Conservation (phyloP, 2,888 invertebrate species). For the Ophion costatus region DNA sequence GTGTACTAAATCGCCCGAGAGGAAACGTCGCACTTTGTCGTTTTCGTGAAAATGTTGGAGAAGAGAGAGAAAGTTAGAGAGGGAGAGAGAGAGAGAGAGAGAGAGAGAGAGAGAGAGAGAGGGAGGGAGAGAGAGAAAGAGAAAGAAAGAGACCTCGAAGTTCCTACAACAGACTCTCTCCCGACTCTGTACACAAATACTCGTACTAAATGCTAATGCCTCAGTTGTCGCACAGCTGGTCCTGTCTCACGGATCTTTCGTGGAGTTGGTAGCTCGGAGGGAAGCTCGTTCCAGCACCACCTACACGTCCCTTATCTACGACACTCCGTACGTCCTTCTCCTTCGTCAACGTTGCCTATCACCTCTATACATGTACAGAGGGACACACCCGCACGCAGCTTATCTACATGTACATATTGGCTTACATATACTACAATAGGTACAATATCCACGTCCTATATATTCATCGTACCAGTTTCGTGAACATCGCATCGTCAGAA, state of each 20-base stretch:
- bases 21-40: slow-evolving; percentile 65
- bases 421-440: slow-evolving; percentile 23
- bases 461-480: slow-evolving; percentile 27
- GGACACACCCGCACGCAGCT: neutral
- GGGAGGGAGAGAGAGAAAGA: neutral
- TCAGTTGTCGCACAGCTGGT: slow-evolving; percentile 65
- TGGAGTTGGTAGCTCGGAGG: slow-evolving; percentile 63
- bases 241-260: slow-evolving; percentile 62
- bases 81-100: no score
- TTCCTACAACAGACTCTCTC: slow-evolving; percentile 49
- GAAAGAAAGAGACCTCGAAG: slow-evolving; percentile 44
- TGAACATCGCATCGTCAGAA: slow-evolving; percentile 34
- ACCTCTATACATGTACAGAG: slow-evolving; percentile 16
- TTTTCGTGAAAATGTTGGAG: slow-evolving; percentile 61
- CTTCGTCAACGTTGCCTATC: slow-evolving; percentile 55
- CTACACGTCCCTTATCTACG: slow-evolving; percentile 55
- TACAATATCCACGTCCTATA: slow-evolving; percentile 27
- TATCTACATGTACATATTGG: slow-evolving; percentile 31
- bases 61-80: neutral
- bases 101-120: neutral
- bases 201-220: slow-evolving; percentile 73
- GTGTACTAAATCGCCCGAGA: slow-evolving; percentile 64
- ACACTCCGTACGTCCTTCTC: slow-evolving; percentile 42
- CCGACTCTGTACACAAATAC: slow-evolving; percentile 68
- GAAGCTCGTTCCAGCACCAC: slow-evolving; percentile 32